These are phyloP conservation scores for Tiphia femorata DNA, from an alignment of 2,888 invertebrate species.

Conservation along the genomic window DNA sequence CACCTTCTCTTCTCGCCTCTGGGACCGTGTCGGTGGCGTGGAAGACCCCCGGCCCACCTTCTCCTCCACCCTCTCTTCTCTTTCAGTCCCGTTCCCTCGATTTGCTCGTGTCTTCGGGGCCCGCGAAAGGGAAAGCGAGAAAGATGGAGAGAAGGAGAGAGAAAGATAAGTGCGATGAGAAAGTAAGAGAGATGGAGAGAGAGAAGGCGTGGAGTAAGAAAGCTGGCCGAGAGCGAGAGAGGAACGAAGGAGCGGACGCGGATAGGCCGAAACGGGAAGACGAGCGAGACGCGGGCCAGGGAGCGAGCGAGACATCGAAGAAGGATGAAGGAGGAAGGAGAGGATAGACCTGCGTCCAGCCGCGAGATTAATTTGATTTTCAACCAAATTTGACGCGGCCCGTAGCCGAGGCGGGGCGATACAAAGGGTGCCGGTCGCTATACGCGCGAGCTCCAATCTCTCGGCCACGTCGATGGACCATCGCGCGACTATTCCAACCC, in stretches of 20 bases:
- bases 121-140: slow-evolving; percentile 20
- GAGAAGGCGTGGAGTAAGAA: slow-evolving; percentile 4
- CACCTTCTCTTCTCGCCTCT: slow-evolving; percentile 65
- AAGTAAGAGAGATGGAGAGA: slow-evolving; percentile 4
- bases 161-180: slow-evolving; percentile 9
- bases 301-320: neutral
- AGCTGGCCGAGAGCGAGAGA: slow-evolving; percentile 20
- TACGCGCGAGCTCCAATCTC: slow-evolving; percentile 29
- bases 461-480: slow-evolving; percentile 16
- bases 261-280: no score
- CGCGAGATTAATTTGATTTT: slow-evolving; percentile 66
- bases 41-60: slow-evolving; percentile 53
- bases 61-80: slow-evolving; percentile 30
- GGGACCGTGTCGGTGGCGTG: slow-evolving; percentile 53
- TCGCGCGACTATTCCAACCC: slow-evolving; percentile 25
- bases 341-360: slow-evolving; percentile 52
- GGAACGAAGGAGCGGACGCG: slow-evolving; percentile 5
- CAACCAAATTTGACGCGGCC: slow-evolving; percentile 65
- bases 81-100: slow-evolving; percentile 53
- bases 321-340: slow-evolving; percentile 7
- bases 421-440: slow-evolving; percentile 51
- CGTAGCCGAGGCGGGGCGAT: slow-evolving; percentile 48
- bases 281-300: neutral
- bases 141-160: slow-evolving; percentile 1
- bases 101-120: slow-evolving; percentile 57